Evolutionary conservation across 2,888 invertebrate species (phyloP).

Genomic region (Nemapogon koenigi): DNA sequence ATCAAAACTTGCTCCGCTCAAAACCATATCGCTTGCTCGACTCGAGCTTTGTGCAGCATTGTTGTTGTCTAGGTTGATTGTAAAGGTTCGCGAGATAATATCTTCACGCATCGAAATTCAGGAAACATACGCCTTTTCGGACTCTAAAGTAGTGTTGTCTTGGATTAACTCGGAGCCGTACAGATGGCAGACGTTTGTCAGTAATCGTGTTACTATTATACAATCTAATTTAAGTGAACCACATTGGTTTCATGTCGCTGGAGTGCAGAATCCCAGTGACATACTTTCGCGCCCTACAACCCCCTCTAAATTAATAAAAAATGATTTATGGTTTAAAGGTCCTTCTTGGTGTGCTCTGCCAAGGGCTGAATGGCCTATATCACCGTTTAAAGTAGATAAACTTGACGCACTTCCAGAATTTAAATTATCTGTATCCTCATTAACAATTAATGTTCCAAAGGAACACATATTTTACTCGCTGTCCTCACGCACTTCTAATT

Average conservation of each 20-base stretch:
- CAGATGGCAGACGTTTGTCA: conserved; percentile 14
- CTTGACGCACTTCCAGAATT: no score
- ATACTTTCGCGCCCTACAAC: conserved; percentile 11
- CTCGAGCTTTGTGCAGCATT: conserved; percentile 11
- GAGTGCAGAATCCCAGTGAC: conserved; percentile 13
- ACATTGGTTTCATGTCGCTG: conserved; percentile 12
- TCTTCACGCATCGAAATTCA: conserved; percentile 10
- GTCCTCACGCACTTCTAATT: no score
- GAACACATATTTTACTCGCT: no score
- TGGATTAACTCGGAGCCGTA: conserved; percentile 15
- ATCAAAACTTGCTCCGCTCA: conserved; percentile 7
- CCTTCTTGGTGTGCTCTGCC: background rate
- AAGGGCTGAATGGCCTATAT: background rate
- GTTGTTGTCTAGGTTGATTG: conserved; percentile 8
- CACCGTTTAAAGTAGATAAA: no score
- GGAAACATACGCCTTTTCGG: conserved; percentile 12
- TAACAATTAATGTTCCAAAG: no score
- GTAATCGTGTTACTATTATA: conserved; percentile 12
- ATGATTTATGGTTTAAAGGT: conserved; percentile 10
- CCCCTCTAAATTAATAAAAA: conserved; percentile 6
- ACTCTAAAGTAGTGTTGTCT: conserved; percentile 13
- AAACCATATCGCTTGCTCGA: conserved; percentile 10
- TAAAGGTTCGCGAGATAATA: background rate
- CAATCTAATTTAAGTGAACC: conserved; percentile 8
- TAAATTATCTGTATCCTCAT: no score